phyloP scores from a whole-genome alignment of 2,113 vertebrate genomes.

The Syngnathus typhle region DNA sequence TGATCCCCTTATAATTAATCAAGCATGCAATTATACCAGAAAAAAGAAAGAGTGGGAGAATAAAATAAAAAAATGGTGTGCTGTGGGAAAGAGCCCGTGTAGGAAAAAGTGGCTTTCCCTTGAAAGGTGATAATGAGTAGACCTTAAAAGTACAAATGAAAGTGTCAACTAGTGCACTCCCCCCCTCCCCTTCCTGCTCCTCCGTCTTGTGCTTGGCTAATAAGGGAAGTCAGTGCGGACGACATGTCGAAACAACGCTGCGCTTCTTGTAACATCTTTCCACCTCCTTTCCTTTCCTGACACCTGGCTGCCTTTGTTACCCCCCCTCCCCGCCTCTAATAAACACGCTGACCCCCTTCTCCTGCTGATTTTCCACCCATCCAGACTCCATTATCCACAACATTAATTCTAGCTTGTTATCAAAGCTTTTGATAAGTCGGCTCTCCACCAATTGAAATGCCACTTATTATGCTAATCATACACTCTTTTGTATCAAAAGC shows the following conservation, averaged over 20 bases:
- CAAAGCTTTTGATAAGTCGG: slow-evolving; percentile 24
- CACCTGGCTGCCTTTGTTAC: slow-evolving; percentile 22
- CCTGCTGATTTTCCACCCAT: slow-evolving; percentile 17
- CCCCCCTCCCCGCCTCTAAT: not conserved
- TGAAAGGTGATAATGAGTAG: slow-evolving; percentile 71
- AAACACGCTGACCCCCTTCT: slow-evolving; percentile 11
- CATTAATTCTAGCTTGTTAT: slow-evolving; percentile 53
- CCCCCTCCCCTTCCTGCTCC: not conserved
- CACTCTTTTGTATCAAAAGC: slow-evolving; percentile 48
- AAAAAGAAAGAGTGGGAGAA: slow-evolving; percentile 32
- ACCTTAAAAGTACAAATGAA: slow-evolving; percentile 68
- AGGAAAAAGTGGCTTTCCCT: slow-evolving; percentile 40
- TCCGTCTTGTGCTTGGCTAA: slow-evolving; percentile 54
- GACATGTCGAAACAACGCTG: slow-evolving; percentile 47
- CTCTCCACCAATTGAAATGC: slow-evolving; percentile 52
- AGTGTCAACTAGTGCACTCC: slow-evolving; percentile 49
- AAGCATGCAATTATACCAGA: slow-evolving; percentile 63
- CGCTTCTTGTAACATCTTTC: slow-evolving; percentile 14
- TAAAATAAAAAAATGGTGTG: slow-evolving; percentile 7
- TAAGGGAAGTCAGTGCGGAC: slow-evolving; percentile 35
- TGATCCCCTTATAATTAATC: slow-evolving; percentile 70
- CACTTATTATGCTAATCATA: slow-evolving; percentile 54
- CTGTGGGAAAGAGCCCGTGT: slow-evolving; percentile 22
- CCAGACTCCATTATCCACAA: slow-evolving; percentile 32
- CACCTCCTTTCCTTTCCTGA: slow-evolving; percentile 8